Evolutionary conservation across 2,113 vertebrate species (phyloP).

Genomic region (Stigmatopora argus): DNA sequence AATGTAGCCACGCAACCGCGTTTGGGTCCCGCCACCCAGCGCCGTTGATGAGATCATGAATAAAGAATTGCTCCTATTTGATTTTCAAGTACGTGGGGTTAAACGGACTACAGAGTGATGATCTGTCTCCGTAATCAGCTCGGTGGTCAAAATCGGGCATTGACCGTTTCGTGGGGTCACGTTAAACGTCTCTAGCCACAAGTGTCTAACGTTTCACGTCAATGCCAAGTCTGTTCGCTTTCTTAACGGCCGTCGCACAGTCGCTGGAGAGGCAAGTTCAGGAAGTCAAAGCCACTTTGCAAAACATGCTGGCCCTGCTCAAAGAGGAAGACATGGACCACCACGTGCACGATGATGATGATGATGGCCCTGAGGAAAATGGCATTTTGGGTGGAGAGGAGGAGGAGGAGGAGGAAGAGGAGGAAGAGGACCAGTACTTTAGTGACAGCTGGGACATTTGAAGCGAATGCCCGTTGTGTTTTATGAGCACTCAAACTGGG

Average conservation of each 20-base stretch:
- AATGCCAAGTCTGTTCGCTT: slow-evolving; percentile 24
- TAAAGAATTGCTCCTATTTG: slow-evolving; percentile 35
- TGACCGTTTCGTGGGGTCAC: slow-evolving; percentile 58
- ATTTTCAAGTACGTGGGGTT: slow-evolving; percentile 25
- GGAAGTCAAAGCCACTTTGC: slow-evolving; percentile 76
- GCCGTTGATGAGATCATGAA: slow-evolving; percentile 53
- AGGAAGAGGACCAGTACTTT: slow-evolving; percentile 73
- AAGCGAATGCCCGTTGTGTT: slow-evolving; percentile 41
- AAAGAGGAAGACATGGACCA: slow-evolving; percentile 62
- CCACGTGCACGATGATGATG: slow-evolving; percentile 44
- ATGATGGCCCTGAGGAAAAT: slow-evolving; percentile 48
- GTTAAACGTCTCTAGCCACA: slow-evolving; percentile 34
- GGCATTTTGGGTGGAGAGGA: slow-evolving; percentile 12
- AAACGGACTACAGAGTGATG: slow-evolving; percentile 54
- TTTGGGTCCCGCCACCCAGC: slow-evolving; percentile 28
- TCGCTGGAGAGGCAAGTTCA: slow-evolving; percentile 81
- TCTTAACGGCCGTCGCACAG: slow-evolving; percentile 78
- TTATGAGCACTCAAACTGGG: slow-evolving; percentile 36
- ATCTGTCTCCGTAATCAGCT: slow-evolving; percentile 46
- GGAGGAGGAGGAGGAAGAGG: slow-evolving; percentile 56
- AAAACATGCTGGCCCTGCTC: slow-evolving; percentile 66
- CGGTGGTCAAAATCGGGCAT: slow-evolving; percentile 41
- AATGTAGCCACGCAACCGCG: slow-evolving; percentile 55
- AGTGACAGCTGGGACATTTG: slow-evolving; percentile 80
- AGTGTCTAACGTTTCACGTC: slow-evolving; percentile 26